phyloP scores from a whole-genome alignment of 2,888 invertebrate species.

The Escarpia spicata region DNA sequence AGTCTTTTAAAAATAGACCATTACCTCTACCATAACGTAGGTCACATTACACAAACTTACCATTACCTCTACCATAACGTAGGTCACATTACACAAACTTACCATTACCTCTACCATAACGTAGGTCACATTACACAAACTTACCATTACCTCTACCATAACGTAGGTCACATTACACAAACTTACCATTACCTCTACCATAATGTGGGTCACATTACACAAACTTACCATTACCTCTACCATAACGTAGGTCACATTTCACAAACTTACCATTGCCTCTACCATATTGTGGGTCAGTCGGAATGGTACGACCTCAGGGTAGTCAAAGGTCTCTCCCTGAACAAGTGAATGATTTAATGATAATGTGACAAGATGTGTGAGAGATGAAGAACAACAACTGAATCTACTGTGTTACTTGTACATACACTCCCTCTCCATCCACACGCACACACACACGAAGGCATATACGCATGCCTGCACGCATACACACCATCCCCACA shows the following conservation, averaged over 20 bases:
- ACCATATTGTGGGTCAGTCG: constrained; percentile 97
- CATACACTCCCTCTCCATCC: neutral
- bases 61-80: too few species aligned
- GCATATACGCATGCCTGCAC: too few species aligned
- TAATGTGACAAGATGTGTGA: neutral
- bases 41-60: too few species aligned
- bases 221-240: neutral
- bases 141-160: too few species aligned
- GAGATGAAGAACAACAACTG: neutral
- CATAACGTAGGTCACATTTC: neutral
- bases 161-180: neutral
- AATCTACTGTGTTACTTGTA: neutral
- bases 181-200: neutral
- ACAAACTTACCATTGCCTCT: constrained; percentile 83
- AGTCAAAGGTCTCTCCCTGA: constrained; percentile 82
- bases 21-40: too few species aligned
- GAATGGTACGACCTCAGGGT: constrained; percentile 79
- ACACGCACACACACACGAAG: neutral
- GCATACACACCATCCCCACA: too few species aligned
- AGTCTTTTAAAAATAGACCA: too few species aligned
- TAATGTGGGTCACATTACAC: neutral
- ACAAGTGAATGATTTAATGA: constrained; percentile 37
- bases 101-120: too few species aligned
- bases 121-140: too few species aligned
- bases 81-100: too few species aligned